A percentile compares a stretch with the other conserved stretches of the same genome.
These are phyloP conservation scores for Chaenocephalus aceratus DNA, from an alignment of 2,113 vertebrate species.

Conservation along the genomic window DNA sequence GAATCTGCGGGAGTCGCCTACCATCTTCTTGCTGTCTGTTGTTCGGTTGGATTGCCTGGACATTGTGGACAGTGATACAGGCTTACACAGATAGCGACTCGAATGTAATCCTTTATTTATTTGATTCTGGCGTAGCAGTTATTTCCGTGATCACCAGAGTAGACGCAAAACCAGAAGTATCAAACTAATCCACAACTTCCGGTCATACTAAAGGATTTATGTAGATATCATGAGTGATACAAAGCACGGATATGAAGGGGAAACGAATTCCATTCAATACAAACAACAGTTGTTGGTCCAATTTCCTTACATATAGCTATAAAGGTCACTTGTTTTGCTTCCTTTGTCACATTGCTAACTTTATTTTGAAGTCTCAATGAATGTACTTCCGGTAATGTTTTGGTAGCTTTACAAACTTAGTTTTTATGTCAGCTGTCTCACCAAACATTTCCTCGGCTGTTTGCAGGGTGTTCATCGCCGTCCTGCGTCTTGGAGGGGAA, in stretches of 20 bases:
- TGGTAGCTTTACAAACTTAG: background rate
- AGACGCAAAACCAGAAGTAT: background rate
- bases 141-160: constrained; percentile 54
- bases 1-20: constrained; percentile 74
- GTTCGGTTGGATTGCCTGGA: constrained; percentile 93
- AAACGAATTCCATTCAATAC: too few relatives aligned
- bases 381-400: fast-evolving
- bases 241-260: fast-evolving
- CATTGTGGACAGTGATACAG: constrained; percentile 84
- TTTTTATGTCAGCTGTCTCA: constrained; percentile 9
- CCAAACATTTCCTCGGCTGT: background rate
- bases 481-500: constrained; percentile 25
- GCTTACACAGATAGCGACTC: constrained; percentile 36
- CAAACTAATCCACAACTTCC: constrained; percentile 16
- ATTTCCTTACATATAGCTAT: background rate
- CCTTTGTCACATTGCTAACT: fast-evolving
- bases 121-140: constrained; percentile 56
- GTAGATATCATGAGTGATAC: fast-evolving
- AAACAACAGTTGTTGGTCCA: too few relatives aligned
- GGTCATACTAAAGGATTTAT: background rate
- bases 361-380: constrained; percentile 21
- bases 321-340: fast-evolving
- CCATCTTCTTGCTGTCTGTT: constrained; percentile 98
- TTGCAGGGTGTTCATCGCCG: background rate
- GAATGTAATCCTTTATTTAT: constrained; percentile 81